These are phyloP conservation scores for Polypedilum vanderplanki DNA, from an alignment of 1,140 invertebrate species.

Conservation along the genomic window DNA sequence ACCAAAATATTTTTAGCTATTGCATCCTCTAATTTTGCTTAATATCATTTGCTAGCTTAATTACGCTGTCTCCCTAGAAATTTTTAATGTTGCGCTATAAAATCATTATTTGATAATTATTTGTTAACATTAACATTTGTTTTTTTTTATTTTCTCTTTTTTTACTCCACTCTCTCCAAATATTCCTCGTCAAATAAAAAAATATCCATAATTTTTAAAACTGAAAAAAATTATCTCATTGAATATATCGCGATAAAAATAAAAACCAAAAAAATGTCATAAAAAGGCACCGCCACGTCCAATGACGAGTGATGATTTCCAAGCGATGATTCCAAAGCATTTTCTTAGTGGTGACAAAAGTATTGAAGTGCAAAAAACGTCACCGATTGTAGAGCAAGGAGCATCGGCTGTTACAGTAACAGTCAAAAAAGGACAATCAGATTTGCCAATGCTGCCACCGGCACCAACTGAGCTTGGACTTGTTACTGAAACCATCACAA, in stretches of 20 bases:
- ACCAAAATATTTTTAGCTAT: too few relatives aligned
- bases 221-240: background rate
- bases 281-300: conserved; percentile 60
- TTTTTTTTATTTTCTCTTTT: conserved; percentile 29
- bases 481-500: conserved; percentile 87
- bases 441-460: conserved; percentile 66
- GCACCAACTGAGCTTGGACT: conserved; percentile 72
- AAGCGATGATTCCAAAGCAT: conserved; percentile 86
- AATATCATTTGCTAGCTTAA: too few relatives aligned
- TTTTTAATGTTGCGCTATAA: background rate
- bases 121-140: conserved; percentile 15
- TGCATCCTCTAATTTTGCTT: too few relatives aligned
- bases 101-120: background rate
- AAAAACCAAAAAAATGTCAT: background rate
- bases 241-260: background rate
- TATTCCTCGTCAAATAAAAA: background rate
- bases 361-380: conserved; percentile 30
- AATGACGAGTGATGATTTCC: conserved; percentile 85
- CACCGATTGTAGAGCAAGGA: conserved; percentile 39
- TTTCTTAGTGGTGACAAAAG: conserved; percentile 56
- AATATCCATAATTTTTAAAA: background rate
- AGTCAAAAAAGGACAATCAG: conserved; percentile 60
- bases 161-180: background rate
- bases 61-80: too few relatives aligned
- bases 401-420: conserved; percentile 59